Evolutionary conservation across 2,888 invertebrate genomes (phyloP), one percentile per base, ranked within the genome.

Genomic region (Lapara coniferarum): DNA sequence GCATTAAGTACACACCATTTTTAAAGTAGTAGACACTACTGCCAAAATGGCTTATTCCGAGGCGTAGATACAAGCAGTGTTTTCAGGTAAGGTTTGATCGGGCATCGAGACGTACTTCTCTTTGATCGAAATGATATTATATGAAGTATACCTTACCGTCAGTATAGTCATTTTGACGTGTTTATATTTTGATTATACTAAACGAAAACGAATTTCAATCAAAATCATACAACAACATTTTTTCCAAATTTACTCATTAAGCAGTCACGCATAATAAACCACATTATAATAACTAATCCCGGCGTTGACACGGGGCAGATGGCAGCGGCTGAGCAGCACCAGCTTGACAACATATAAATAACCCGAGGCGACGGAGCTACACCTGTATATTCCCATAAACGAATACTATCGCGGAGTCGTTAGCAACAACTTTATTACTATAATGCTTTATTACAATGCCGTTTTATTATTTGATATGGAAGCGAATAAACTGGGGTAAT

Each of bases 301-400:
- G 10, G 46, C 19, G 74, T 77, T 77, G 78, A 80, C 71, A 52
- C 16, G 53, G 10, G 52, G 37, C 53, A 53, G 66, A 66, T 53
- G 66, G 37, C 51, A 66, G 16, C 51, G 25, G 57, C 68, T 66
- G 73, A 75, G 46, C 12, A 10, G 19, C 63, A 19, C 63, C 63
- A 63, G 19, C 49, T 49, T 63, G 49, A 63, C 63, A 49, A n/a
- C 12, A 49, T 59, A 59, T 49, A 63, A 63, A 63, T 63, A 63
- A 46, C 63, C 2, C 6, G 1, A 63, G 19, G n/a, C 46, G 25
- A 46, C 19, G 6, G 44, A 59, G 49, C 8, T 44, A 49, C 63
- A 63, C 46, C 46, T 63, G 63, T 49, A 63, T 46, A 46, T 13
- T 63, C 19, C 46, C 63, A 13, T 49, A 49, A 63, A 49, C 10